phyloP scores from a whole-genome alignment of 2,888 invertebrate species.

The Tinea semifulvella region DNA sequence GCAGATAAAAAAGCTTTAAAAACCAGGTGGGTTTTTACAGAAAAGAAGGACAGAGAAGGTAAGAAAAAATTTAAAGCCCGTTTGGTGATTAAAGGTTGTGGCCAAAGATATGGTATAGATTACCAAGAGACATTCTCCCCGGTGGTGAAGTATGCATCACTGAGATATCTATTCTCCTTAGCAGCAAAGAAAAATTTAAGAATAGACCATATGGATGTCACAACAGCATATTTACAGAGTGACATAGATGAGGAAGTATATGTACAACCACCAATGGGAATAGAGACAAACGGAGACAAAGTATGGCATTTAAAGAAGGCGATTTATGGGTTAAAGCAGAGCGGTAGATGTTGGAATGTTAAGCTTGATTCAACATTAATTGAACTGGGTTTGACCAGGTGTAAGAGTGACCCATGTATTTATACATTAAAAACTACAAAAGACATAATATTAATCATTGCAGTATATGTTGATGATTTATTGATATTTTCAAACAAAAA shows the following conservation, averaged over 20 bases:
- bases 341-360: background rate
- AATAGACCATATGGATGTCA: constrained; percentile 10
- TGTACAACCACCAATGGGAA: background rate
- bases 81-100: constrained; percentile 11
- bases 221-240: too few species aligned
- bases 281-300: background rate
- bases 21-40: constrained; percentile 5
- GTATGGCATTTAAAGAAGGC: background rate
- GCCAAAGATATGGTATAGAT: constrained; percentile 16
- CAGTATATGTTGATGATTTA: background rate
- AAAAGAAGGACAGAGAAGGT: background rate
- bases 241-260: background rate
- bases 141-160: constrained; percentile 17
- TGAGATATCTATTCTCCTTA: constrained; percentile 16
- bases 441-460: background rate
- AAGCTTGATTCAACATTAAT: background rate
- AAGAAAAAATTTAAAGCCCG: constrained; percentile 8
- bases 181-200: background rate
- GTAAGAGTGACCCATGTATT: background rate
- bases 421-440: background rate
- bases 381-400: background rate
- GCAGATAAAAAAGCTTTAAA: background rate
- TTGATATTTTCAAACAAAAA: background rate
- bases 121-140: constrained; percentile 18
- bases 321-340: background rate